Conservation (phyloP, 2,888 invertebrate genomes). For the Diadegma fenestrale region DNA sequence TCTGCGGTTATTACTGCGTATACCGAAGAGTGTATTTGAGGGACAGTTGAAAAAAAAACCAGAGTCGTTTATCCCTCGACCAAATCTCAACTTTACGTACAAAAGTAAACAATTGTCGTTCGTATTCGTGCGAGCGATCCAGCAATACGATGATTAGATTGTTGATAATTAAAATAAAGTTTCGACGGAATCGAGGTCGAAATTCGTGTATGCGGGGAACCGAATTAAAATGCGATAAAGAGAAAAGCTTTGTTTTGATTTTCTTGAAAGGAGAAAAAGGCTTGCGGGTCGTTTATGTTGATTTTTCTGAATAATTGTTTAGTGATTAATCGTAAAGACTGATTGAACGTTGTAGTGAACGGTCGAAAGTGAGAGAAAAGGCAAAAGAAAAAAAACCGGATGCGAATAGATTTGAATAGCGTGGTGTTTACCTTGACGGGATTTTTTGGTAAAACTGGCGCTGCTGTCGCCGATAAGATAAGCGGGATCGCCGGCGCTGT, state of each 20-base stretch:
- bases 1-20: too few species aligned
- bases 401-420: conserved; percentile 52
- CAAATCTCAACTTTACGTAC: neutral
- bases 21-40: neutral
- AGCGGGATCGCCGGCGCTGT: conserved; percentile 72
- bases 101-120: neutral
- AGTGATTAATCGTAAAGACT: too few species aligned
- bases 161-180: neutral
- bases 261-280: too few species aligned
- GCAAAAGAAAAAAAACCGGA: neutral
- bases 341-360: too few species aligned
- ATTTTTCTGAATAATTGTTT: too few species aligned
- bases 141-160: neutral
- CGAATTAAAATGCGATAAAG: too few species aligned
- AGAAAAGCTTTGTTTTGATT: too few species aligned
- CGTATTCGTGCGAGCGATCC: neutral
- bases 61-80: neutral
- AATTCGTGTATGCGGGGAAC: too few species aligned
- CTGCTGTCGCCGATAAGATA: conserved; percentile 61
- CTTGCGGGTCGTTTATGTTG: too few species aligned
- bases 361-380: neutral
- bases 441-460: conserved; percentile 73
- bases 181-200: too few species aligned
- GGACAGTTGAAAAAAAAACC: neutral
- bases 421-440: conserved; percentile 76